A percentile compares a stretch with the other conserved stretches of the same genome.
These are phyloP conservation scores for Oenanthe oenanthe DNA, from an alignment of 2,113 vertebrate species.

Conservation along the genomic window DNA sequence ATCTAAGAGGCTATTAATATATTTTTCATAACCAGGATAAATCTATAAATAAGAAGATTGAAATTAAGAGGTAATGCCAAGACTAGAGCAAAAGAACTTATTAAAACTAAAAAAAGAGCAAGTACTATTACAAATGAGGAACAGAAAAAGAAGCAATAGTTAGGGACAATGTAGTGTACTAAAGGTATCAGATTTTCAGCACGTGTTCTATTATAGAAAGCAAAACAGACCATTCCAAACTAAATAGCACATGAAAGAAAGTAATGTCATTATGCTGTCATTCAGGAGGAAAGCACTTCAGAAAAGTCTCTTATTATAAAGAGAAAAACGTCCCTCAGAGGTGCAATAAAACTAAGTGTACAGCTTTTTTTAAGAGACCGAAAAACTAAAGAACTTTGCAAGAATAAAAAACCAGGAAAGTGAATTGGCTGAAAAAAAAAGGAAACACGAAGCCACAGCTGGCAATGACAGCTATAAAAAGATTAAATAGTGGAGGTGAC, in stretches of 20 bases:
- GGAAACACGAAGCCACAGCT: not conserved
- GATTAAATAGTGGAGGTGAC: not conserved
- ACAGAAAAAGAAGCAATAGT: not conserved
- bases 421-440: not conserved
- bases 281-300: not conserved
- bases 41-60: not conserved
- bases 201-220: not conserved
- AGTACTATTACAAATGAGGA: not conserved
- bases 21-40: not conserved
- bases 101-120: not conserved
- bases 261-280: not conserved
- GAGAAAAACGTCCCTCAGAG: not conserved
- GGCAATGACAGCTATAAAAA: not conserved
- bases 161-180: not conserved
- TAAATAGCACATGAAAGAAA: not conserved
- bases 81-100: not conserved
- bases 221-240: not conserved
- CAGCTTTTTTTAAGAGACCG: not conserved
- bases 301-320: not conserved
- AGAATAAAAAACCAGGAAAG: not conserved
- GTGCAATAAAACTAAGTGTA: not conserved
- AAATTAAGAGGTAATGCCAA: not conserved
- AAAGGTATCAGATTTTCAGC: not conserved
- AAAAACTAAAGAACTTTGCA: not conserved
- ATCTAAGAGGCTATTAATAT: not conserved